phyloP scores from a whole-genome alignment of 1,140 invertebrate species.

The Pseudomyrmex sp. region DNA sequence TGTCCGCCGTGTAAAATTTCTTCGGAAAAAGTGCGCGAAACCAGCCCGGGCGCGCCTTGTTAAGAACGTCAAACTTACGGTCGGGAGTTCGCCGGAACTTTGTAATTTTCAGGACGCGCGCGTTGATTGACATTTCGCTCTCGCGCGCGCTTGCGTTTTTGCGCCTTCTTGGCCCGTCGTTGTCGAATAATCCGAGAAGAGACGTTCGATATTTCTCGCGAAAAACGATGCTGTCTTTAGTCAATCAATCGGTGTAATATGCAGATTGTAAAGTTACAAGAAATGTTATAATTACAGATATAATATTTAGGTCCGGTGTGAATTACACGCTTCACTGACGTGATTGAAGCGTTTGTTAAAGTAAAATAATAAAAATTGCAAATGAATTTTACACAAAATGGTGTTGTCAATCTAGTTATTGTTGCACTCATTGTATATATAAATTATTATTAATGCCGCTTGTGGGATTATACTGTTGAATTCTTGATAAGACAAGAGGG shows the following conservation, averaged over 20 bases:
- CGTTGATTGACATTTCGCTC: slow-evolving; percentile 19
- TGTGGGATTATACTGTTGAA: too few relatives aligned
- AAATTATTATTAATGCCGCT: not conserved
- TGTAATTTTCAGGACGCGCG: slow-evolving; percentile 48
- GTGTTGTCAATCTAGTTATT: too few relatives aligned
- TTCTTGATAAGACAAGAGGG: too few relatives aligned
- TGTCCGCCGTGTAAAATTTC: slow-evolving; percentile 65
- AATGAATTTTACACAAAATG: too few relatives aligned
- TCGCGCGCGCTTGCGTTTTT: slow-evolving; percentile 5
- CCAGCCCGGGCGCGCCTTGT: slow-evolving; percentile 52
- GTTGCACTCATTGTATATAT: too few relatives aligned
- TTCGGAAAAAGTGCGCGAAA: slow-evolving; percentile 63
- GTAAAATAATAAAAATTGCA: not conserved
- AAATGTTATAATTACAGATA: slow-evolving; percentile 40
- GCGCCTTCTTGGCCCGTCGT: not conserved
- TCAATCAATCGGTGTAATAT: not conserved
- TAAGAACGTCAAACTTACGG: slow-evolving; percentile 65
- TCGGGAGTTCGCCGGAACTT: slow-evolving; percentile 60
- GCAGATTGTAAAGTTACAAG: not conserved
- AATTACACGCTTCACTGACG: not conserved
- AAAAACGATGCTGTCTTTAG: not conserved
- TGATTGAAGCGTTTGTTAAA: slow-evolving; percentile 5
- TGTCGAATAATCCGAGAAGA: not conserved
- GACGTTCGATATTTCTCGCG: not conserved
- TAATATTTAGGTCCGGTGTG: not conserved